Percentiles rank a stretch among this genome's conserved stretches.
Conservation (phyloP, 2,797 vertebrate genomes). For the Helostoma temminkii region DNA sequence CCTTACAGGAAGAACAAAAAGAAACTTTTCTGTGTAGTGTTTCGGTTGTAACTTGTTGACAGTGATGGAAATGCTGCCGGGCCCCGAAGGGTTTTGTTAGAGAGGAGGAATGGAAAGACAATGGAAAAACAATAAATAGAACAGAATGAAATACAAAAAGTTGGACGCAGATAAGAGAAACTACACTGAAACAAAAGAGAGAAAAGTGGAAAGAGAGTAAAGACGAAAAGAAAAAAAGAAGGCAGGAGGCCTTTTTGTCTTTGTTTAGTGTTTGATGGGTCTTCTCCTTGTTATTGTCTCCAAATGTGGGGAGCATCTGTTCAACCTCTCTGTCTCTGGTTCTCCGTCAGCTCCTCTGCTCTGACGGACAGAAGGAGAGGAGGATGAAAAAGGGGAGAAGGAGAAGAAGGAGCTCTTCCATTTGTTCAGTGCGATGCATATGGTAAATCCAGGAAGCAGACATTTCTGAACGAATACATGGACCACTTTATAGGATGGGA, state of each 20-base stretch:
- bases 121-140: conserved; percentile 53
- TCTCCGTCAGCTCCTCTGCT: conserved; percentile 22
- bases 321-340: conserved; percentile 33
- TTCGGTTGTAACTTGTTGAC: conserved; percentile 26
- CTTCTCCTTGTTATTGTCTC: conserved; percentile 59
- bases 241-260: conserved; percentile 38
- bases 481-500: no score
- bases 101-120: conserved; percentile 31
- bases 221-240: conserved; percentile 28
- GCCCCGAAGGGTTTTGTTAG: conserved; percentile 18
- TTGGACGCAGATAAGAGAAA: conserved; percentile 52
- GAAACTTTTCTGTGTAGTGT: conserved; percentile 11
- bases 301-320: conserved; percentile 72
- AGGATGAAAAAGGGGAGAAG: neutral
- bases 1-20: neutral
- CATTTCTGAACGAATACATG: no score
- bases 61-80: conserved; percentile 22
- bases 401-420: neutral
- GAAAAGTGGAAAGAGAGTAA: conserved; percentile 41
- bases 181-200: conserved; percentile 62
- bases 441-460: neutral
- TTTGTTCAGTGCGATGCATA: neutral
- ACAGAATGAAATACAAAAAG: conserved; percentile 32
- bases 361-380: neutral
- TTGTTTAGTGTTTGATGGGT: conserved; percentile 61